Conservation (phyloP, 2,888 invertebrate genomes). For the Polymixis flavicincta region DNA sequence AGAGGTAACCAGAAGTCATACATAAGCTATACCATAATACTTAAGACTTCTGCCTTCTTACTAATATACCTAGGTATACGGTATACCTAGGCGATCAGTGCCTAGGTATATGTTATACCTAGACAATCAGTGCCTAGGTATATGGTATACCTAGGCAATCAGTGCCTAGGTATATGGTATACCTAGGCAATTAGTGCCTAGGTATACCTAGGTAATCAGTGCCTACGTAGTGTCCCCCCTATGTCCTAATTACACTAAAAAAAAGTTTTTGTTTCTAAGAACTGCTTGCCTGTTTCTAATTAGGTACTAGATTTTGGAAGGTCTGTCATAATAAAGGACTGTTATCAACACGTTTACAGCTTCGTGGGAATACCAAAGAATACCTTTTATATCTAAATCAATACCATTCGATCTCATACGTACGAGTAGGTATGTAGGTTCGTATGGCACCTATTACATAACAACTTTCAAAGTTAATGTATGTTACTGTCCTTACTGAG, state of each 20-base stretch:
- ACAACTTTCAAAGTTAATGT: slow-evolving; percentile 61
- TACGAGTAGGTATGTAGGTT: neutral
- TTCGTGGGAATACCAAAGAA: neutral
- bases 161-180: neutral
- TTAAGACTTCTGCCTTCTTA: too few species aligned
- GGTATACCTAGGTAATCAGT: neutral
- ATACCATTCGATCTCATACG: too few species aligned
- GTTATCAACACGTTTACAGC: neutral
- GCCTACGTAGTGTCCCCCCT: neutral
- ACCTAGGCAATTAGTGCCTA: too few species aligned
- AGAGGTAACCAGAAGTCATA: too few species aligned
- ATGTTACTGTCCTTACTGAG: slow-evolving; percentile 62
- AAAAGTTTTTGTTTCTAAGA: neutral
- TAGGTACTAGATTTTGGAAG: neutral
- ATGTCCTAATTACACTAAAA: neutral
- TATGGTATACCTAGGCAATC: neutral
- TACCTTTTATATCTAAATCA: too few species aligned
- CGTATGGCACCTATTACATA: slow-evolving; percentile 31
- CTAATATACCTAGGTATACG: too few species aligned
- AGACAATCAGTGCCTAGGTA: too few species aligned
- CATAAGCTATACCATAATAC: too few species aligned
- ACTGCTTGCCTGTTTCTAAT: neutral
- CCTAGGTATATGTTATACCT: too few species aligned
- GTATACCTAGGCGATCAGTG: too few species aligned
- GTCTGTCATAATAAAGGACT: neutral